A percentile compares a stretch with the other conserved stretches of the same genome.
Conservation (phyloP, 2,113 vertebrate genomes). For the Stigmatopora nigra region DNA sequence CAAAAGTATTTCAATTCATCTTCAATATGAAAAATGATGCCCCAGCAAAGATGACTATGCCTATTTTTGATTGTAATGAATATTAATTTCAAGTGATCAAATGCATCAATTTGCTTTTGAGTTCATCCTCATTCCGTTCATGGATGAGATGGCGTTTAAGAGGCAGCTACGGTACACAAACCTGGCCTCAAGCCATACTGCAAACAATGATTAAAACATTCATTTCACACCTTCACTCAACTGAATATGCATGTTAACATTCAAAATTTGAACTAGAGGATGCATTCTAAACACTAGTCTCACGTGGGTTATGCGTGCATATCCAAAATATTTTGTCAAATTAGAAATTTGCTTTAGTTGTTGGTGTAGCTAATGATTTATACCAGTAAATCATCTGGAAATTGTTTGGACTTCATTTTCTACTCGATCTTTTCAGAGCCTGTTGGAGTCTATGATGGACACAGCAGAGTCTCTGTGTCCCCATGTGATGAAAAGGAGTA, state of each 20-base stretch:
- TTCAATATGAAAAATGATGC: neutral
- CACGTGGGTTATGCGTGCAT: too few relatives aligned
- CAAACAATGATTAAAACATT: too few relatives aligned
- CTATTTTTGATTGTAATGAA: neutral
- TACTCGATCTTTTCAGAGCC: slow-evolving; percentile 55
- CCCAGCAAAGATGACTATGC: neutral
- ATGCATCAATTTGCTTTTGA: neutral
- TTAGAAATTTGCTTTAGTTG: neutral
- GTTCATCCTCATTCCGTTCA: too few relatives aligned
- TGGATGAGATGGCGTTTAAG: too few relatives aligned
- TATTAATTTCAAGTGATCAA: neutral
- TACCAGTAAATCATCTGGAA: neutral
- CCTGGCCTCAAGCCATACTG: too few relatives aligned
- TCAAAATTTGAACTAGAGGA: too few relatives aligned
- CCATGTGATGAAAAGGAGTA: slow-evolving; percentile 83
- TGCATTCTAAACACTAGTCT: too few relatives aligned
- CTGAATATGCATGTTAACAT: too few relatives aligned
- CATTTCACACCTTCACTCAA: too few relatives aligned
- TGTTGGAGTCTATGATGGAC: slow-evolving; percentile 91
- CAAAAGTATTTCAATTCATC: neutral
- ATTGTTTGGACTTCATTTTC: neutral
- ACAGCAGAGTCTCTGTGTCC: slow-evolving; percentile 87
- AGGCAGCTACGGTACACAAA: too few relatives aligned
- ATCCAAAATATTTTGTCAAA: neutral
- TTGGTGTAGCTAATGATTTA: neutral